Evolutionary conservation across 2,888 invertebrate species (phyloP).

Genomic region (Seira ritae): DNA sequence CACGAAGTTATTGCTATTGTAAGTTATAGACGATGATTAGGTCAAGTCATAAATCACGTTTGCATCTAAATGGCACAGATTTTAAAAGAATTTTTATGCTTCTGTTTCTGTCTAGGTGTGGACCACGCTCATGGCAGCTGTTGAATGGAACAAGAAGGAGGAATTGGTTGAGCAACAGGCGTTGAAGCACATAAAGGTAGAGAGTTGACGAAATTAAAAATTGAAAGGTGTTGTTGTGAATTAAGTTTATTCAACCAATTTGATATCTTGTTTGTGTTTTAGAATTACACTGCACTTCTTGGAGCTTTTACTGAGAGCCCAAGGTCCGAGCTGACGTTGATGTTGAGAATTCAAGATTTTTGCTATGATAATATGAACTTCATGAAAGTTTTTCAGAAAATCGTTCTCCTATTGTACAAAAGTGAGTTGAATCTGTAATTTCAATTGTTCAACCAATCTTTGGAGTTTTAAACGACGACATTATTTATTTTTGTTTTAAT

Average conservation of each 20-base stretch:
- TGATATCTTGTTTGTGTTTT: no score
- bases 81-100: neutral
- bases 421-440: slow-evolving; percentile 78
- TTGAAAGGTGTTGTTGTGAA: no score
- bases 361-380: slow-evolving; percentile 99
- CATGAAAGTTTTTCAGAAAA: slow-evolving; percentile 98
- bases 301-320: slow-evolving; percentile 91
- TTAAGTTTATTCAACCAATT: no score
- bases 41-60: no score
- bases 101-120: slow-evolving; percentile 82
- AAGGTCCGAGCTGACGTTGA: slow-evolving; percentile 90
- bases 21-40: slow-evolving; percentile 77
- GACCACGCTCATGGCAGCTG: slow-evolving; percentile 95
- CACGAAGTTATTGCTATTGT: slow-evolving; percentile 92
- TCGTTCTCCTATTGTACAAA: slow-evolving; percentile 96
- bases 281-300: slow-evolving; percentile 88
- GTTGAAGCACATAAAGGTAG: slow-evolving; percentile 86
- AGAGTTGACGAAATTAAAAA: no score
- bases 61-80: no score
- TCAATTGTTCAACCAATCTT: no score
- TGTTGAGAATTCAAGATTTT: slow-evolving; percentile 96
- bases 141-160: slow-evolving; percentile 99
- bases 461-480: no score
- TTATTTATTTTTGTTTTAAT: slow-evolving; percentile 73
- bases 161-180: slow-evolving; percentile 97